phyloP scores from a whole-genome alignment of 2,113 vertebrate species.

The Otis tarda region DNA sequence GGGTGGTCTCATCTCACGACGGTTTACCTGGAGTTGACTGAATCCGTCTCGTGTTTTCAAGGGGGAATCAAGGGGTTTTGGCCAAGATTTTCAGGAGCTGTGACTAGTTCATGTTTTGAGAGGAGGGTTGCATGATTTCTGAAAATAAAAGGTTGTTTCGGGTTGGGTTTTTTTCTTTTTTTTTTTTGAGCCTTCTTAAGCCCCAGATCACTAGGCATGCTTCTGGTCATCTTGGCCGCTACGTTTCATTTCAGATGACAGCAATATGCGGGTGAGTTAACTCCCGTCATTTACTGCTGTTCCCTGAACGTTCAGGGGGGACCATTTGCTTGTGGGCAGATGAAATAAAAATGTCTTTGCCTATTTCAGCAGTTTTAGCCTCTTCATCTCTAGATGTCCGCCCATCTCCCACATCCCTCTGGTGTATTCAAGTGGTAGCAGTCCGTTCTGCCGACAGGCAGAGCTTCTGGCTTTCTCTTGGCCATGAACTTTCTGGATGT shows the following conservation, averaged over 20 bases:
- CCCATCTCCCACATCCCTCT: not conserved
- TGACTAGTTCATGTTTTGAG: not conserved
- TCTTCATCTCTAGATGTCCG: not conserved
- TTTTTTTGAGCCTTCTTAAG: not conserved
- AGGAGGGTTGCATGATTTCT: not conserved
- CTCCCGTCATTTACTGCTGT: rapidly evolving
- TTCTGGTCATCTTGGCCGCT: not conserved
- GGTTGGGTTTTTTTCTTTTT: not conserved
- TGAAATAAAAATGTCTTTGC: not conserved
- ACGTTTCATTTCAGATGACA: not conserved
- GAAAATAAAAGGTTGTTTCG: not conserved
- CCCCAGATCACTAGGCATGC: not conserved
- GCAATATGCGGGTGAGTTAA: not conserved
- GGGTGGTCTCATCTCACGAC: not conserved
- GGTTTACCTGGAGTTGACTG: not conserved
- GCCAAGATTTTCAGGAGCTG: not conserved
- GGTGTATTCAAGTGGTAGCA: rapidly evolving
- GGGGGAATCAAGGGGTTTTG: not conserved
- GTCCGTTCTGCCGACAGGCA: not conserved
- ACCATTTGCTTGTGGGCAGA: not conserved
- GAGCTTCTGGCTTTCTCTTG: slow-evolving; percentile 1
- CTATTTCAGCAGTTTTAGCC: not conserved
- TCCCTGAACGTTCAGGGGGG: not conserved
- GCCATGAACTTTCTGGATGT: not conserved
- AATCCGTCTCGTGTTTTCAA: not conserved